phyloP scores from a whole-genome alignment of 2,888 invertebrate species.

The Drosophila cyrtoloma region DNA sequence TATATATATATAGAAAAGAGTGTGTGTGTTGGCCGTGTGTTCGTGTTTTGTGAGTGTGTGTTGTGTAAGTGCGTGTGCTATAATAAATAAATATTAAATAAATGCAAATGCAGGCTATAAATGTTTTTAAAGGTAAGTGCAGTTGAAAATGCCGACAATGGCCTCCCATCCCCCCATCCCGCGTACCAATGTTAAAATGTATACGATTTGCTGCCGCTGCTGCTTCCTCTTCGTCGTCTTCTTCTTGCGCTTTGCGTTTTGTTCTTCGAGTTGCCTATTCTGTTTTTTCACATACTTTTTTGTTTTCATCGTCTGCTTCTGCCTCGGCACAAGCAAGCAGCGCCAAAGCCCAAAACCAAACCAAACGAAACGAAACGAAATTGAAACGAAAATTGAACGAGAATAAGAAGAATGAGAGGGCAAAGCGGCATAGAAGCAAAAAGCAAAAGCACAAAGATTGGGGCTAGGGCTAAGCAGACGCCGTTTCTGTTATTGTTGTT shows the following conservation, averaged over 20 bases:
- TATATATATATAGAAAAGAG: conserved; percentile 7
- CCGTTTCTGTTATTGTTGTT: conserved; percentile 48
- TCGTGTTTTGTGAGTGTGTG: conserved; percentile 33
- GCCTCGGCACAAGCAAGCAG: conserved; percentile 36
- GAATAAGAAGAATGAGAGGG: conserved; percentile 38
- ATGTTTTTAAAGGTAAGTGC: conserved; percentile 51
- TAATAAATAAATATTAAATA: conserved; percentile 28
- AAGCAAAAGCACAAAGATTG: conserved; percentile 63
- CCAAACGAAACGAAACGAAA: conserved; percentile 40
- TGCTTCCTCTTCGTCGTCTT: conserved; percentile 2
- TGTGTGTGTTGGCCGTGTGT: conserved; percentile 29
- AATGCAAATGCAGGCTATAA: conserved; percentile 24
- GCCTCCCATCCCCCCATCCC: not conserved
- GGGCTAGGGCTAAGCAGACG: conserved; percentile 65
- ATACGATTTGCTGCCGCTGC: conserved; percentile 11
- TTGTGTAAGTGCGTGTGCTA: conserved; percentile 44
- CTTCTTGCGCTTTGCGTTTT: conserved; percentile 25
- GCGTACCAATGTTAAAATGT: not conserved
- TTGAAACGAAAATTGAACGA: conserved; percentile 29
- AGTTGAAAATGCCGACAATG: conserved; percentile 18
- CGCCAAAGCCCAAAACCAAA: conserved; percentile 16
- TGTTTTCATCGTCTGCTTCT: conserved; percentile 77
- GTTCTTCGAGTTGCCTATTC: conserved; percentile 45
- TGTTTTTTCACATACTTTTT: conserved; percentile 69
- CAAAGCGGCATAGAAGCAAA: conserved; percentile 40